Conservation (phyloP, 2,888 invertebrate species). For the Bedellia somnulentella region DNA sequence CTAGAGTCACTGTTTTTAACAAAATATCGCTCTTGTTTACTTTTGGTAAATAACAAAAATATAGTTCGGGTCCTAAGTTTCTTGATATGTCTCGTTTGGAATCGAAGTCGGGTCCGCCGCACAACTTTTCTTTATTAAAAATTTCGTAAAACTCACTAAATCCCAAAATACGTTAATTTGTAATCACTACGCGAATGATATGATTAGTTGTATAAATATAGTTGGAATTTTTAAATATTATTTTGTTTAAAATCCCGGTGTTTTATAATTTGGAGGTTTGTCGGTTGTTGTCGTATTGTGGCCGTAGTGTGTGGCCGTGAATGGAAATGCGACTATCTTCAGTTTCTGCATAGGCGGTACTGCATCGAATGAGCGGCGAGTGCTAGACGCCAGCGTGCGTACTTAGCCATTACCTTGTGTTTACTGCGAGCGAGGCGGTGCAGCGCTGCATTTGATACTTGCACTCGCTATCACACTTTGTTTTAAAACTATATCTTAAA, state of each 20-base stretch:
- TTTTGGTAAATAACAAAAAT: conserved; percentile 29
- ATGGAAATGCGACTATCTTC: conserved; percentile 50
- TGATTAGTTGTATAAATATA: conserved; percentile 37
- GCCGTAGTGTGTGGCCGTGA: conserved; percentile 32
- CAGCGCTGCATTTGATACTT: conserved; percentile 36
- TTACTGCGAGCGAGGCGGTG: conserved; percentile 42
- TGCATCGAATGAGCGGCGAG: conserved; percentile 57
- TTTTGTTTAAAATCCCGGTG: conserved; percentile 23
- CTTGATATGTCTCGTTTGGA: conserved; percentile 48
- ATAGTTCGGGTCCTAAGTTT: conserved; percentile 56
- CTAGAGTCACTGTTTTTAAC: conserved; percentile 22
- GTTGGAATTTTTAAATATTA: conserved; percentile 35
- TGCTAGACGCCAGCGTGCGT: conserved; percentile 60
- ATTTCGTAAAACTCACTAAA: conserved; percentile 35
- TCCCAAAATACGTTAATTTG: conserved; percentile 27
- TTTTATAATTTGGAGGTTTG: conserved; percentile 47
- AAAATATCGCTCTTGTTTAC: conserved; percentile 22
- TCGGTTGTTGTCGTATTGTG: conserved; percentile 50
- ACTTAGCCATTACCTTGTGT: conserved; percentile 63
- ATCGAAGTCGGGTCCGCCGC: conserved; percentile 27
- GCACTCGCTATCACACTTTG: no score
- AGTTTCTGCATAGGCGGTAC: conserved; percentile 60
- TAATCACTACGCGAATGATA: conserved; percentile 38
- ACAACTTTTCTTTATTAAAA: conserved; percentile 19
- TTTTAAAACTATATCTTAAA: conserved; percentile 10